Percentiles rank a stretch among this genome's conserved stretches.
Evolutionary conservation across 2,888 invertebrate genomes (phyloP).

Genomic region (Himalopsyche japonica): DNA sequence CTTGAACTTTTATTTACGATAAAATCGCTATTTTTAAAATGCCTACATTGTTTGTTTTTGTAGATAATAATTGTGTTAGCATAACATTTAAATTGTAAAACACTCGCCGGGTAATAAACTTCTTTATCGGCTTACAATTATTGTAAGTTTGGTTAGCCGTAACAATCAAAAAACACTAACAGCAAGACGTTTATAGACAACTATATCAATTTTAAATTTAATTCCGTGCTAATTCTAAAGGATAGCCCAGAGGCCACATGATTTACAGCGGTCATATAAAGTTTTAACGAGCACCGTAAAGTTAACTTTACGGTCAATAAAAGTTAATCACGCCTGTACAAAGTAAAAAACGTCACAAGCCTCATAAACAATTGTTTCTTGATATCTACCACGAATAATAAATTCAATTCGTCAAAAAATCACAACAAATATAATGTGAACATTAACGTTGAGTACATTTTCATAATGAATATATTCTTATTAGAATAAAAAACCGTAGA

Average conservation of each 20-base stretch:
- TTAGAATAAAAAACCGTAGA: no score
- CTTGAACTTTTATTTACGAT: no score
- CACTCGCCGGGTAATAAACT: not conserved
- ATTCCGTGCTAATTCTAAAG: slow-evolving; percentile 35
- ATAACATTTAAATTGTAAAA: no score
- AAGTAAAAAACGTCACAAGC: slow-evolving; percentile 22
- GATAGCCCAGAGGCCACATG: slow-evolving; percentile 34
- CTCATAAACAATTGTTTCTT: slow-evolving; percentile 32
- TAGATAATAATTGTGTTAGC: no score
- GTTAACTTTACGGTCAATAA: slow-evolving; percentile 38
- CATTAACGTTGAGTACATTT: no score
- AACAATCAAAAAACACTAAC: not conserved
- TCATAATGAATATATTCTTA: no score
- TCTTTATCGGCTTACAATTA: not conserved
- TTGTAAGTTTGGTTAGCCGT: not conserved
- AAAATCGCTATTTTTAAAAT: no score
- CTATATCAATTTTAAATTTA: slow-evolving; percentile 30
- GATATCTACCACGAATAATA: not conserved
- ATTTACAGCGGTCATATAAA: slow-evolving; percentile 39
- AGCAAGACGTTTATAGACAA: not conserved
- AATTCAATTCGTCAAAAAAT: not conserved
- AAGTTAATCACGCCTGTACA: slow-evolving; percentile 37
- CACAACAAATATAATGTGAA: no score
- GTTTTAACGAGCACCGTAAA: slow-evolving; percentile 37
- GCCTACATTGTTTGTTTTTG: no score